These are phyloP conservation scores for Poeciliopsis prolifica DNA, from an alignment of 2,113 vertebrate species.

Conservation along the genomic window DNA sequence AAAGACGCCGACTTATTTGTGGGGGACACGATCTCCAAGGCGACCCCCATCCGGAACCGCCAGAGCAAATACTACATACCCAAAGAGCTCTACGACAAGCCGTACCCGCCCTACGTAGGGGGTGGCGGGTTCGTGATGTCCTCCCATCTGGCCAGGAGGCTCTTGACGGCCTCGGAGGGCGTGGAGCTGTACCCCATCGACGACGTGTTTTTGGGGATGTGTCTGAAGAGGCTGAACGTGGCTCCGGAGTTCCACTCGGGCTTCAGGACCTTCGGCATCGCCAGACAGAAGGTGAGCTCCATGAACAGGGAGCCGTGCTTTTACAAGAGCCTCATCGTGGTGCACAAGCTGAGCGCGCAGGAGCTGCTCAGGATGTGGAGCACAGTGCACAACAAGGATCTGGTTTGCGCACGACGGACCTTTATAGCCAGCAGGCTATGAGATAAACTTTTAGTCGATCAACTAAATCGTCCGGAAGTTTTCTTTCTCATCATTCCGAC, in stretches of 20 bases:
- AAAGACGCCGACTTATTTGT: slow-evolving; percentile 76
- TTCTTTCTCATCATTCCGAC: no score
- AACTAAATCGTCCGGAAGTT: no score
- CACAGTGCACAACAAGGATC: slow-evolving; percentile 63
- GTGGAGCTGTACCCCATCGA: slow-evolving; percentile 87
- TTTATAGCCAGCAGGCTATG: slow-evolving; percentile 2
- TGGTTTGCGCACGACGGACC: slow-evolving; percentile 74
- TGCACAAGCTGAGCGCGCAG: slow-evolving; percentile 83
- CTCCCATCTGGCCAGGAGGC: slow-evolving; percentile 58
- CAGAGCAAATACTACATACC: slow-evolving; percentile 89
- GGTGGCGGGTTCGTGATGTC: slow-evolving; percentile 86
- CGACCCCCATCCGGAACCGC: slow-evolving; percentile 80
- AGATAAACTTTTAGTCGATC: no score
- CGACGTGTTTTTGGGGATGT: slow-evolving; percentile 89
- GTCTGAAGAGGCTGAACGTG: slow-evolving; percentile 74
- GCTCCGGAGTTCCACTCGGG: slow-evolving; percentile 79
- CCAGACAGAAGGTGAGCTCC: slow-evolving; percentile 59
- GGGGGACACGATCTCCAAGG: slow-evolving; percentile 83
- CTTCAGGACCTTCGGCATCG: slow-evolving; percentile 83
- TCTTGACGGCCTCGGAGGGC: slow-evolving; percentile 74
- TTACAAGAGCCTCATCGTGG: slow-evolving; percentile 82
- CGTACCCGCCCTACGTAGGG: slow-evolving; percentile 83
- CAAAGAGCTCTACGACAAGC: slow-evolving; percentile 74
- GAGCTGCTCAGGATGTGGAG: slow-evolving; percentile 85
- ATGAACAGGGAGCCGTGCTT: slow-evolving; percentile 88